phyloP scores from a whole-genome alignment of 2,113 vertebrate species.

The Synodontis membranacea region DNA sequence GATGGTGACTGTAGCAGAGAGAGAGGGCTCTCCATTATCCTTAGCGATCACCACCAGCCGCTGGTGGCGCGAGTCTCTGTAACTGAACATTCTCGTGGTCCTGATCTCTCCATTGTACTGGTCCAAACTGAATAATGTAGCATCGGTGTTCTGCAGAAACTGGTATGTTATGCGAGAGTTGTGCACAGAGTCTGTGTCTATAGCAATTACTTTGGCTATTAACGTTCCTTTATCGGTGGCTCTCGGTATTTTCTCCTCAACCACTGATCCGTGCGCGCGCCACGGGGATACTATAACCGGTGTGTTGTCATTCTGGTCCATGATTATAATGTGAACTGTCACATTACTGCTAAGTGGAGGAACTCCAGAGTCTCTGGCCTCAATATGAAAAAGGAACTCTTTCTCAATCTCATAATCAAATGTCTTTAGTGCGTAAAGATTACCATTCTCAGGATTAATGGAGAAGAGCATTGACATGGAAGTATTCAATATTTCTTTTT shows the following conservation, averaged over 20 bases:
- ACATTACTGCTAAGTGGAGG: slow-evolving; percentile 55
- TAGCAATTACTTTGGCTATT: slow-evolving; percentile 37
- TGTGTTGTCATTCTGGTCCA: slow-evolving; percentile 60
- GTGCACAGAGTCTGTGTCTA: slow-evolving; percentile 47
- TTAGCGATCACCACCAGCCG: slow-evolving; percentile 70
- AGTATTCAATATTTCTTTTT: slow-evolving; percentile 59
- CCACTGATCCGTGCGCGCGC: slow-evolving; percentile 52
- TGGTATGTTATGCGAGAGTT: slow-evolving; percentile 51
- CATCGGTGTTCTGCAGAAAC: slow-evolving; percentile 53
- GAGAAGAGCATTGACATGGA: slow-evolving; percentile 69
- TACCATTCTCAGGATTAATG: slow-evolving; percentile 64
- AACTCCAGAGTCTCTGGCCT: slow-evolving; percentile 59
- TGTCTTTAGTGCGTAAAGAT: slow-evolving; percentile 58
- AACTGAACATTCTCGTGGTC: slow-evolving; percentile 68
- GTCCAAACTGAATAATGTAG: slow-evolving; percentile 59
- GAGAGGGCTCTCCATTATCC: slow-evolving; percentile 67
- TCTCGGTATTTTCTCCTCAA: slow-evolving; percentile 66
- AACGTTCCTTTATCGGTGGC: slow-evolving; percentile 53
- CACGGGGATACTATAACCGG: slow-evolving; percentile 59
- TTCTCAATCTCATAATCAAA: slow-evolving; percentile 61
- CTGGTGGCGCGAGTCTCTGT: slow-evolving; percentile 69
- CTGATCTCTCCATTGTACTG: slow-evolving; percentile 55
- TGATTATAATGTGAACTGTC: slow-evolving; percentile 57
- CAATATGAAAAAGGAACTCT: slow-evolving; percentile 57
- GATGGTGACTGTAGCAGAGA: slow-evolving; percentile 71